A percentile compares a stretch with the other conserved stretches of the same genome.
Evolutionary conservation across 2,888 invertebrate species (phyloP).

Genomic region (Temnothorax unifasciatus): DNA sequence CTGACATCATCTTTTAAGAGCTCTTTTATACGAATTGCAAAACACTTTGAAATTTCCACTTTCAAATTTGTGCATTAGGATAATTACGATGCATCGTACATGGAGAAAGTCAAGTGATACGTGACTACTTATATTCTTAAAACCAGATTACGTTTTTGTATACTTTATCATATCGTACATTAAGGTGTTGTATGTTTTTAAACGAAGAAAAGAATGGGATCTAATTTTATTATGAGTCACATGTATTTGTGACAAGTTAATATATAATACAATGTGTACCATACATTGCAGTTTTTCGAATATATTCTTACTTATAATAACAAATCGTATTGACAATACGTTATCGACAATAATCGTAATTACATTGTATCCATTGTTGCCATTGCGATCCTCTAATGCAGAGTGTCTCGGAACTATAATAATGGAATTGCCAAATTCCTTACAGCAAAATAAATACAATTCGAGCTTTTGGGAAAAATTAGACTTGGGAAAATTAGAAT

Average conservation of each 20-base stretch:
- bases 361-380: conserved; percentile 44
- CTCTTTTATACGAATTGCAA: neutral
- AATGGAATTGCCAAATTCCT: conserved; percentile 9
- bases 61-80: too few relatives aligned
- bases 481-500: neutral
- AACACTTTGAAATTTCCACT: neutral
- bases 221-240: conserved; percentile 21
- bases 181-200: neutral
- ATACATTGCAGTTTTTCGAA: conserved; percentile 32
- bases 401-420: neutral
- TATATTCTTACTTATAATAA: conserved; percentile 51
- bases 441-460: neutral
- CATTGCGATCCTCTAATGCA: neutral
- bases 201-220: conserved; percentile 1
- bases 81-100: neutral
- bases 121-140: neutral
- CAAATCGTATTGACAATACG: conserved; percentile 54
- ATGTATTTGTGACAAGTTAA: conserved; percentile 52
- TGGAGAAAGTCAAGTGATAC: neutral
- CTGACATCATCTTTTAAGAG: neutral
- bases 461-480: too few relatives aligned
- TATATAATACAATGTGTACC: conserved; percentile 40
- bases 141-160: neutral
- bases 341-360: conserved; percentile 24
- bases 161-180: neutral